Evolutionary conservation across 2,888 invertebrate genomes (phyloP).

Genomic region (Exephanes ischioxanthus): DNA sequence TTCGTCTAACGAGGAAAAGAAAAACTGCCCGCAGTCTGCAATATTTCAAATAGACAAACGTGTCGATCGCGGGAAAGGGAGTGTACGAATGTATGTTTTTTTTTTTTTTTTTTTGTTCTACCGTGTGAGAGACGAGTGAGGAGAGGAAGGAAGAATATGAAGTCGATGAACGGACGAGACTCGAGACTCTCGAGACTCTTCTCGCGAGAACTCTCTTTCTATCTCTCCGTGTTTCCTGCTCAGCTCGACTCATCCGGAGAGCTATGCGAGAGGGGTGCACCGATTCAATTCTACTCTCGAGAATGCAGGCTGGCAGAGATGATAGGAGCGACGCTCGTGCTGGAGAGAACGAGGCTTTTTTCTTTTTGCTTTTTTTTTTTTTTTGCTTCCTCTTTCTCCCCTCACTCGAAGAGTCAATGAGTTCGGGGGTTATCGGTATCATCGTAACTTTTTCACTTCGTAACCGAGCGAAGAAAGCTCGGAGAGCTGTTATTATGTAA

Average conservation of each 20-base stretch:
- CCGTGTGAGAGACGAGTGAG: slow-evolving; percentile 11
- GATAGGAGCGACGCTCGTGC: slow-evolving; percentile 54
- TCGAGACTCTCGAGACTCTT: slow-evolving; percentile 64
- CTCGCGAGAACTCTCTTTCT: slow-evolving; percentile 40
- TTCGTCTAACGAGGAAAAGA: too few relatives aligned
- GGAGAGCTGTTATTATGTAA: slow-evolving; percentile 46
- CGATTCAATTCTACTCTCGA: slow-evolving; percentile 64
- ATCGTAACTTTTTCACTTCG: slow-evolving; percentile 38
- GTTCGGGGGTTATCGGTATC: slow-evolving; percentile 65
- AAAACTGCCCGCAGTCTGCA: too few relatives aligned
- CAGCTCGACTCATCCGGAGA: slow-evolving; percentile 45
- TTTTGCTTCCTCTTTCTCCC: slow-evolving; percentile 36
- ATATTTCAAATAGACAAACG: too few relatives aligned
- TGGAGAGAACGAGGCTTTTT: slow-evolving; percentile 42
- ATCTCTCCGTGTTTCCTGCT: slow-evolving; percentile 53
- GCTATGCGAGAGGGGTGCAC: slow-evolving; percentile 48
- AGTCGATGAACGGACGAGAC: slow-evolving; percentile 67
- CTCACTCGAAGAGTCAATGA: slow-evolving; percentile 63
- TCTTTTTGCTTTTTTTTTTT: slow-evolving; percentile 23
- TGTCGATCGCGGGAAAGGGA: slow-evolving; percentile 1
- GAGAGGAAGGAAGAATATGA: slow-evolving; percentile 31
- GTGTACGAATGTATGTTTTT: not conserved
- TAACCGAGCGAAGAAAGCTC: slow-evolving; percentile 38
- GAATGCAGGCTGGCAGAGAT: slow-evolving; percentile 55
- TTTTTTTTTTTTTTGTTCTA: not conserved